Evolutionary conservation across 2,888 invertebrate species (phyloP).

Genomic region (Drosophila pseudotakahashii): DNA sequence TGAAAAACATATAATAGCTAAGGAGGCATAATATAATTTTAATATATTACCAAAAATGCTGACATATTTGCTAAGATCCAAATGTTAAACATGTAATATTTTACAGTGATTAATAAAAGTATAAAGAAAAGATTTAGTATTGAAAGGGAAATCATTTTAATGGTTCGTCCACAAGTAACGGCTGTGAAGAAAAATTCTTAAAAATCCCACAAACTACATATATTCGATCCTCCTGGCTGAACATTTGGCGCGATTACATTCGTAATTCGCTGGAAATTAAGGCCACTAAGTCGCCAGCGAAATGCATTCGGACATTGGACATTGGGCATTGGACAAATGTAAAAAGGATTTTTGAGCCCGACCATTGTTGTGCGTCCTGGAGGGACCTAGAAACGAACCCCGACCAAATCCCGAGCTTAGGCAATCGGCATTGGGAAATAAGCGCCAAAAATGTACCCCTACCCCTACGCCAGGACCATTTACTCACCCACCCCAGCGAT

Average conservation of each 20-base stretch:
- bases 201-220: constrained; percentile 28
- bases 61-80: neutral
- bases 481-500: constrained; percentile 30
- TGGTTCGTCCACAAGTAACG: constrained; percentile 1
- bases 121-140: neutral
- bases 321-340: constrained; percentile 60
- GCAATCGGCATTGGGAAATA: constrained; percentile 67
- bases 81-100: no score
- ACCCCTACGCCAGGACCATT: constrained; percentile 19
- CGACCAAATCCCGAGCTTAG: constrained; percentile 71
- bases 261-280: constrained; percentile 67
- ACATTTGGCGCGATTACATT: constrained; percentile 56
- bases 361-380: constrained; percentile 30
- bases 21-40: no score
- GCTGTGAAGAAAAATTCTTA: constrained; percentile 7
- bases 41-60: neutral
- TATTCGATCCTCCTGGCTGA: constrained; percentile 23
- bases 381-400: constrained; percentile 5
- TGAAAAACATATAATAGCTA: no score
- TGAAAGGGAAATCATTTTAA: constrained; percentile 8
- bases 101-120: neutral
- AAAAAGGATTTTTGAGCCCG: constrained; percentile 47
- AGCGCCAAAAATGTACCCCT: constrained; percentile 58
- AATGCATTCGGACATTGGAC: constrained; percentile 69
- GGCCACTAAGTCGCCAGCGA: constrained; percentile 63